These are phyloP conservation scores for Oasisia sp. DNA, from an alignment of 2,888 invertebrate species.

Conservation along the genomic window DNA sequence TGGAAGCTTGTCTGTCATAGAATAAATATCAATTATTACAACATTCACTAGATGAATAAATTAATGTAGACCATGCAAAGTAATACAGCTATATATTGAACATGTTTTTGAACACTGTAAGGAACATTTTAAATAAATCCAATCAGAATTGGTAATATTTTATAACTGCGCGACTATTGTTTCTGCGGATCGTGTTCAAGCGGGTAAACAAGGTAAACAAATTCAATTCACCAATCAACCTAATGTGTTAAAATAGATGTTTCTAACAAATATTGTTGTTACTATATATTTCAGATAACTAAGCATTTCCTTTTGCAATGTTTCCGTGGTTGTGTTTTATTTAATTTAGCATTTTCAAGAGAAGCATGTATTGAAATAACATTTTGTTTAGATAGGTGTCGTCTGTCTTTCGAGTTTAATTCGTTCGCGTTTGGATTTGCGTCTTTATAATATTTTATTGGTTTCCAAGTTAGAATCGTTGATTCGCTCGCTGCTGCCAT, in stretches of 20 bases:
- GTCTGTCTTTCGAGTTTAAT: background rate
- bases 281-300: slow-evolving; percentile 8
- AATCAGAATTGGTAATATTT: background rate
- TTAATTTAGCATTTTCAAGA: background rate
- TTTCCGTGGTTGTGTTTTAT: background rate
- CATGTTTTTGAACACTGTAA: background rate
- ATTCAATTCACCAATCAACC: background rate
- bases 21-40: background rate
- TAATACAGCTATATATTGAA: background rate
- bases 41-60: background rate
- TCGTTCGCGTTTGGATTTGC: background rate
- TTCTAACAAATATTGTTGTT: background rate
- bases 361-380: background rate
- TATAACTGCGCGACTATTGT: background rate
- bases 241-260: background rate
- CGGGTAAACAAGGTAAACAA: slow-evolving; percentile 17
- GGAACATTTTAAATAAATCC: background rate
- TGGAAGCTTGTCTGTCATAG: too few relatives aligned
- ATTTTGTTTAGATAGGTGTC: background rate
- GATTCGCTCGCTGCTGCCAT: background rate
- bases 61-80: background rate
- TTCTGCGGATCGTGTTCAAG: background rate
- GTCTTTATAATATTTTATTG: too few relatives aligned
- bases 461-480: background rate
- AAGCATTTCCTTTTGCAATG: background rate